These are phyloP conservation scores for Parochlus steinenii DNA, from an alignment of 2,888 invertebrate species.

Conservation along the genomic window DNA sequence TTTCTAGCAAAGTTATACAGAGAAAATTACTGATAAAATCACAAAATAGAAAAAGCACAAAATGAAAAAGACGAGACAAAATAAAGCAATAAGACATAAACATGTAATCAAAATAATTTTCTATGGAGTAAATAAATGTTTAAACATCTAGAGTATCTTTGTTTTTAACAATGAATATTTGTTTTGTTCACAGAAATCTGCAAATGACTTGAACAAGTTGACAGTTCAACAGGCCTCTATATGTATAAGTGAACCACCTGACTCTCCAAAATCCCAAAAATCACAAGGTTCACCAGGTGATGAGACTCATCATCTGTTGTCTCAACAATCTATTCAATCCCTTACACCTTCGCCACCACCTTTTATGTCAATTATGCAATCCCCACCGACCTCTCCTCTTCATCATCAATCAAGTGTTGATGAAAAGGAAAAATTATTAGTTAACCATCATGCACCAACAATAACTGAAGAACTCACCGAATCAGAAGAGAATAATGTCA, in stretches of 20 bases:
- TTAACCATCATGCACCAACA: conserved; percentile 3
- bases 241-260: conserved; percentile 9
- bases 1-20: too few relatives aligned
- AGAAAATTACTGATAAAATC: too few relatives aligned
- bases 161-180: too few relatives aligned
- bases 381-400: conserved; percentile 4
- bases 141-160: too few relatives aligned
- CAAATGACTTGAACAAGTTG: conserved; percentile 4
- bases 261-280: too few relatives aligned
- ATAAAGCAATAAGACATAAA: too few relatives aligned
- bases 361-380: conserved; percentile 3
- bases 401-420: not conserved
- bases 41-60: too few relatives aligned
- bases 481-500: conserved; percentile 1
- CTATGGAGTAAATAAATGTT: too few relatives aligned
- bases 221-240: conserved; percentile 11
- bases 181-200: conserved; percentile 7
- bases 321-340: conserved; percentile 4
- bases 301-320: not conserved
- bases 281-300: too few relatives aligned
- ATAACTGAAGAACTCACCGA: conserved; percentile 6
- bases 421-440: conserved; percentile 2
- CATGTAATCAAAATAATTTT: too few relatives aligned
- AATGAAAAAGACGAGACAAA: too few relatives aligned
- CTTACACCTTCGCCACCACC: conserved; percentile 6